Evolutionary conservation across 2,797 vertebrate species (phyloP).

Genomic region (Parauchenoglanis punctatus): DNA sequence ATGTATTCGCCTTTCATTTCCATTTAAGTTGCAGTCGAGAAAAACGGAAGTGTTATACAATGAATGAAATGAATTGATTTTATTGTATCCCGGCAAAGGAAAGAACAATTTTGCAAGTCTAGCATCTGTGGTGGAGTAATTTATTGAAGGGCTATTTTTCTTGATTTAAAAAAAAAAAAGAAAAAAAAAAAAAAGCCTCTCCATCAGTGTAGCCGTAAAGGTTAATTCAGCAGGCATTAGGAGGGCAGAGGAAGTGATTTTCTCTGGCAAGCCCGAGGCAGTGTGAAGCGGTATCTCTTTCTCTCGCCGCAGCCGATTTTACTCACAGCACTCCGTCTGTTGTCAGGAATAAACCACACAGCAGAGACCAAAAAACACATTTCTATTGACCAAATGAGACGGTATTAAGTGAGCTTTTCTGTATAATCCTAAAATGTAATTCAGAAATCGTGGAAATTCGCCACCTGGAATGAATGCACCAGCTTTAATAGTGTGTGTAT

Average conservation of each 20-base stretch:
- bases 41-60: not conserved
- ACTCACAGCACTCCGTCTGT: too few species aligned
- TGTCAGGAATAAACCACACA: not conserved
- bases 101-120: not conserved
- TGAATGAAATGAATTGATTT: not conserved
- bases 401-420: not conserved
- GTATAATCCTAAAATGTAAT: not conserved
- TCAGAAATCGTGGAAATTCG: not conserved
- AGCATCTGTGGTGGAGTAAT: not conserved
- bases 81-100: not conserved
- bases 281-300: not conserved
- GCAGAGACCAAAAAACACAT: not conserved
- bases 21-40: not conserved
- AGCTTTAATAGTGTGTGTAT: not conserved
- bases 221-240: conserved; percentile 37
- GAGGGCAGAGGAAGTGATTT: conserved; percentile 21
- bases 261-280: not conserved
- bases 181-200: not conserved
- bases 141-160: conserved; percentile 5
- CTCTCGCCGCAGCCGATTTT: not conserved
- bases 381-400: not conserved
- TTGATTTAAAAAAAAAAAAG: not conserved
- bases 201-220: conserved; percentile 12
- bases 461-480: not conserved
- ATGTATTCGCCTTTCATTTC: not conserved